These are phyloP conservation scores for Porites lutea DNA, from an alignment of 64 coral and sea anemone genomes.

Conservation along the genomic window DNA sequence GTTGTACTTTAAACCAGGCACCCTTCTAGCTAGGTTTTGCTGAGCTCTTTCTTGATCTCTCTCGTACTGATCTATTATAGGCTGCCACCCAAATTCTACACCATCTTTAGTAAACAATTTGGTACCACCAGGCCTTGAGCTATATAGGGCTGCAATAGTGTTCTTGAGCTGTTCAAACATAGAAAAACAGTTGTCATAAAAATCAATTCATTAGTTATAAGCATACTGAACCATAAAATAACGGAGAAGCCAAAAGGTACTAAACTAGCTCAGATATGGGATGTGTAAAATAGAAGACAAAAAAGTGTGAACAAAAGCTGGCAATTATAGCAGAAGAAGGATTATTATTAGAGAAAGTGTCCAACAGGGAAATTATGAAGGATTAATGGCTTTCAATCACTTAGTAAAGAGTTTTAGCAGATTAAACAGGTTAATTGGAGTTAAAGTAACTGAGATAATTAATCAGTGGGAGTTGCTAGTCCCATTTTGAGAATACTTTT, in stretches of 20 bases:
- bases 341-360: neutral
- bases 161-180: constrained; percentile 15
- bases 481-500: no score
- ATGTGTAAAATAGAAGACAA: constrained; percentile 15
- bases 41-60: constrained; percentile 15
- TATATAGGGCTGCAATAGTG: constrained; percentile 4
- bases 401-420: constrained; percentile 14
- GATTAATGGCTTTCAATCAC: constrained; percentile 3
- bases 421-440: neutral
- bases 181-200: neutral
- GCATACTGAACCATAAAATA: neutral
- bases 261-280: neutral
- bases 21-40: neutral
- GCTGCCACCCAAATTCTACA: constrained; percentile 16
- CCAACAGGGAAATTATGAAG: constrained; percentile 16
- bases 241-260: neutral
- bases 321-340: neutral
- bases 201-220: neutral
- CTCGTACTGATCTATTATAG: constrained; percentile 11
- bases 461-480: no score
- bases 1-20: constrained; percentile 39
- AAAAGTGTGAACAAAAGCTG: constrained; percentile 1
- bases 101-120: constrained; percentile 9
- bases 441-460: neutral
- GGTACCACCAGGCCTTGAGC: neutral